A percentile compares a stretch with the other conserved stretches of the same genome.
phyloP scores from a whole-genome alignment of 2,888 invertebrate genomes.

The Apotomis betuletana region DNA sequence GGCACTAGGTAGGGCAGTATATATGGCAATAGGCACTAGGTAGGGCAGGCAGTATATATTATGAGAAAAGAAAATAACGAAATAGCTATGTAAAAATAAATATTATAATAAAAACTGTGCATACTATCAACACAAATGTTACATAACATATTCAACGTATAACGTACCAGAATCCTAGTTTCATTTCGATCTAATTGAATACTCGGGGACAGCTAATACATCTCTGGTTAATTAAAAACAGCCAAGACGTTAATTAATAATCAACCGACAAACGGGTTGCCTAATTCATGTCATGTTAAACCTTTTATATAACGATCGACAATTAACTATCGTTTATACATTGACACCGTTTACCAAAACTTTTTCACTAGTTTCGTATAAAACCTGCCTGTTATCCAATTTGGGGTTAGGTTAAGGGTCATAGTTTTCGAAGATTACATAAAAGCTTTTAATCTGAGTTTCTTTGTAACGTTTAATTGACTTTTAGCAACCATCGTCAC shows the following conservation, averaged over 20 bases:
- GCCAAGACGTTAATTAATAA: conserved; percentile 23
- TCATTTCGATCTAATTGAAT: conserved; percentile 1
- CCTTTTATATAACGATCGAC: conserved; percentile 51
- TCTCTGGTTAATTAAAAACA: conserved; percentile 10
- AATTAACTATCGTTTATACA: conserved; percentile 51
- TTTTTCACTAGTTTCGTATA: conserved; percentile 48
- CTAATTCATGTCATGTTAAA: conserved; percentile 45
- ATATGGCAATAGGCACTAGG: too few species aligned
- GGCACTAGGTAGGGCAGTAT: too few species aligned
- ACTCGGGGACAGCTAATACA: conserved; percentile 8
- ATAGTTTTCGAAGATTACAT: conserved; percentile 10
- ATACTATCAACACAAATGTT: not conserved
- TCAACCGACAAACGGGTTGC: conserved; percentile 22
- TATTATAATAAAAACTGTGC: too few species aligned
- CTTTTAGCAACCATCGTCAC: not conserved
- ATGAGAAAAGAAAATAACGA: too few species aligned
- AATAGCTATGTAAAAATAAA: too few species aligned
- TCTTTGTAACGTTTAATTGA: not conserved
- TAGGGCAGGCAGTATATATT: too few species aligned
- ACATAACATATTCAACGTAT: not conserved
- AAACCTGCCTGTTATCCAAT: conserved; percentile 45
- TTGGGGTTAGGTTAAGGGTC: conserved; percentile 36
- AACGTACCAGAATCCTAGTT: not conserved
- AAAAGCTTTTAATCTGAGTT: conserved; percentile 10
- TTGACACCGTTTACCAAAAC: conserved; percentile 48